Percentiles rank a stretch among this genome's conserved stretches.
phyloP scores from a whole-genome alignment of 2,797 vertebrate genomes.

The Aphelocoma californica region DNA sequence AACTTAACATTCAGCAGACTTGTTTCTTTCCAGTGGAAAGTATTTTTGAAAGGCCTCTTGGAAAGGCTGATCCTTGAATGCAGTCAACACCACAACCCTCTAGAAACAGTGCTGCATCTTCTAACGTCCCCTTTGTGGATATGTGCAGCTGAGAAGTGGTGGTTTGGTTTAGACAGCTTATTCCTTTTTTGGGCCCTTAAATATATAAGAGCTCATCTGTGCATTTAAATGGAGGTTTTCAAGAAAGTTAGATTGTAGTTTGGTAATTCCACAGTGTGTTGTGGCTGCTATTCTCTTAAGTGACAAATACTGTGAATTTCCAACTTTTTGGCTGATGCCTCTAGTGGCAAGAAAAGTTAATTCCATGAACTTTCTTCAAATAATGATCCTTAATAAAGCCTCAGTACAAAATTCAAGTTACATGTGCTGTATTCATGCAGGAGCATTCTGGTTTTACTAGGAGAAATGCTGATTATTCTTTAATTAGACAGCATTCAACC shows the following conservation, averaged over 20 bases:
- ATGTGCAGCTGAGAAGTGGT: neutral
- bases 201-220: neutral
- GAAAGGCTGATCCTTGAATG: neutral
- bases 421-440: neutral
- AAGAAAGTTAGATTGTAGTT: neutral
- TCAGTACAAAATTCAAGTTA: neutral
- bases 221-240: neutral
- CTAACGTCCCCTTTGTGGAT: neutral
- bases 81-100: rapidly evolving
- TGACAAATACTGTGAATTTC: neutral
- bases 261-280: neutral
- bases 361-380: neutral
- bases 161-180: neutral
- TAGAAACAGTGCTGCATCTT: neutral
- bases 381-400: neutral
- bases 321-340: neutral
- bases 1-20: neutral
- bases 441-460: neutral
- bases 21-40: neutral
- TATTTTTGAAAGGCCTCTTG: neutral
- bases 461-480: neutral
- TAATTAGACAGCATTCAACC: neutral
- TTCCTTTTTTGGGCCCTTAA: neutral
- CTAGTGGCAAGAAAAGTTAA: neutral
- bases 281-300: neutral